Percentiles rank a stretch among this genome's conserved stretches.
These are phyloP conservation scores for Blera fallax DNA, from an alignment of 2,888 invertebrate species.

Conservation along the genomic window DNA sequence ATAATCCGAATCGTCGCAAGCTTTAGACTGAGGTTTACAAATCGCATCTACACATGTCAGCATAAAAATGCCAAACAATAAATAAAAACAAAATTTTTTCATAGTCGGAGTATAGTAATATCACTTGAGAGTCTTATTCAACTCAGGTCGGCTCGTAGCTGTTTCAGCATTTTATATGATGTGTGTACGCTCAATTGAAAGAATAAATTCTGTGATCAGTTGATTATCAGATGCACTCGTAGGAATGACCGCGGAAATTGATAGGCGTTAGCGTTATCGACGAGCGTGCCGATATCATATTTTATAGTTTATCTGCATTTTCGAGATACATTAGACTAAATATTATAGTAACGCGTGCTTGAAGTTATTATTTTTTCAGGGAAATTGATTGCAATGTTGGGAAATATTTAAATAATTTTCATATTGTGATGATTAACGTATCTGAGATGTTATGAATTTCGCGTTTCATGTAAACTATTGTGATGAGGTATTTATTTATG, in stretches of 20 bases:
- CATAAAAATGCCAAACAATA: conserved; percentile 3
- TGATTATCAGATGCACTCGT: not conserved
- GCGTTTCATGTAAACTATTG: too few species aligned
- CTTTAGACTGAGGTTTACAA: not conserved
- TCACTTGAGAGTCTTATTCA: not conserved
- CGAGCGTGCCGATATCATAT: not conserved
- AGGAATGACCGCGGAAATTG: conserved; percentile 31
- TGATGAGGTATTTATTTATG: too few species aligned
- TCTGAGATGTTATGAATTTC: too few species aligned
- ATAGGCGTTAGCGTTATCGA: conserved; percentile 1
- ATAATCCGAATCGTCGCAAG: conserved; percentile 15
- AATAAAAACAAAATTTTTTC: conserved; percentile 18
- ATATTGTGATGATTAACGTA: too few species aligned
- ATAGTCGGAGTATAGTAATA: conserved; percentile 13
- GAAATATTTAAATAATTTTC: too few species aligned
- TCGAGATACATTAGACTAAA: not conserved
- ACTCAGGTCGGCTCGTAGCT: conserved; percentile 24
- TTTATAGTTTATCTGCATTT: not conserved
- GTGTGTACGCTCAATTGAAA: not conserved
- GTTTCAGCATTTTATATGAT: conserved; percentile 54
- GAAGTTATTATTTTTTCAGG: too few species aligned
- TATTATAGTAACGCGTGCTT: too few species aligned
- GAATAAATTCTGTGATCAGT: not conserved
- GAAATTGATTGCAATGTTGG: too few species aligned
- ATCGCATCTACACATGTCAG: not conserved